phyloP scores from a whole-genome alignment of 2,888 invertebrate species.

The Heliconius charithonia region DNA sequence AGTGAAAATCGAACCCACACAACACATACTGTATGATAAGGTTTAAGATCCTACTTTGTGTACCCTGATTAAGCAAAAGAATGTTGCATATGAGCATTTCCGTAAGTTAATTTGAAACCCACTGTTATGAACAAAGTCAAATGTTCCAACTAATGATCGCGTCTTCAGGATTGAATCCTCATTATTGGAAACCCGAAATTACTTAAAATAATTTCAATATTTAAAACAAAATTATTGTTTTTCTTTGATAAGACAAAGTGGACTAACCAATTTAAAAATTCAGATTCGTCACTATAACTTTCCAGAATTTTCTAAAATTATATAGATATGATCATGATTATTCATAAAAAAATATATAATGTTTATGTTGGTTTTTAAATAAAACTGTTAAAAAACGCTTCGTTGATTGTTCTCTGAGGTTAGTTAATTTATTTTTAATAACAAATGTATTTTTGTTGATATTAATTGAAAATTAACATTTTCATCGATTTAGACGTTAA shows the following conservation, averaged over 20 bases:
- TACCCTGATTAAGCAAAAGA: no score
- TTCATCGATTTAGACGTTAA: not conserved
- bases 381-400: not conserved
- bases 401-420: not conserved
- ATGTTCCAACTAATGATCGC: not conserved
- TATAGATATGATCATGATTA: not conserved
- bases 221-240: no score
- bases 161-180: not conserved
- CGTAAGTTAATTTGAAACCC: no score
- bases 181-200: not conserved
- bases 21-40: no score
- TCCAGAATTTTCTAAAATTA: not conserved
- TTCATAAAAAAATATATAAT: no score
- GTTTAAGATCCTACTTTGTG: no score
- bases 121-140: not conserved
- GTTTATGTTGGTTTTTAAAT: not conserved
- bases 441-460: not conserved
- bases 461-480: not conserved
- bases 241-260: no score
- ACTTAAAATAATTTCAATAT: not conserved
- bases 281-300: not conserved
- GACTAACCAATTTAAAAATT: not conserved
- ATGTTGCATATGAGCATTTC: no score
- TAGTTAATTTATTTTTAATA: slow-evolving; percentile 2
- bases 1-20: no score